Base-by-base conservation (phyloP, 2,797 vertebrate genomes). In the Enteromius viviparus region DNA sequence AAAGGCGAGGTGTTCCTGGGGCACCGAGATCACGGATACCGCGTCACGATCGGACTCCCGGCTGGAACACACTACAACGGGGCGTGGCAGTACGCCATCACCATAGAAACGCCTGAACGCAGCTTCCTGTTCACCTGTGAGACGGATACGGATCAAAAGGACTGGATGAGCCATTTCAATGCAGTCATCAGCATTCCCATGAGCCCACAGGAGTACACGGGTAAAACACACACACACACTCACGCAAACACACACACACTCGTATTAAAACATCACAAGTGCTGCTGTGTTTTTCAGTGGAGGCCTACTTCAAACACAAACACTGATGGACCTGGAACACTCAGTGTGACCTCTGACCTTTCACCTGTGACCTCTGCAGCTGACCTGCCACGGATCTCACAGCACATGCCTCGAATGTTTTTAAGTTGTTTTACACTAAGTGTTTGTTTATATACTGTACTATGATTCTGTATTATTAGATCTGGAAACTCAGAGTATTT, bases 1-100 rank as follows among this genome's bases (percentile, higher is more conserved):
- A 98, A 97, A 89, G 97, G 97, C 0, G 96, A 98, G 78, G 96
- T 96, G 21, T 98, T 97, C 84, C 86, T 98, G 83, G 97, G 97
- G 32, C 95, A 94, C 91, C 85, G 76, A 26, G 95, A 96, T 71
- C 93, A 95, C 2, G 95, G 95, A 0, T 98, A 98, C 85, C 91
- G 89, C 0, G 93, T 90, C 42, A 87, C 85, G 7, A 69, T 92
- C 1, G 96, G 95, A 21, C 84, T 96, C n/a, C 95, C 96, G 0
- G 19, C 88, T 0, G 92, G 92, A 68, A 93, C 93, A 32, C 91
- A 96, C 89, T 93, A 94, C 83, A 96, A 93, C 74, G 93, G 96
- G 6, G 85, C 91, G 82, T 98, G 96, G 96, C 94, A 93, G 17
- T 83, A 96, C 0, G 96, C 96, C 49, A 92, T 98, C 92, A 97